Percentiles rank a stretch among this genome's conserved stretches.
Evolutionary conservation across 1,140 invertebrate genomes (phyloP).

Genomic region (Eriosoma lanigerum): DNA sequence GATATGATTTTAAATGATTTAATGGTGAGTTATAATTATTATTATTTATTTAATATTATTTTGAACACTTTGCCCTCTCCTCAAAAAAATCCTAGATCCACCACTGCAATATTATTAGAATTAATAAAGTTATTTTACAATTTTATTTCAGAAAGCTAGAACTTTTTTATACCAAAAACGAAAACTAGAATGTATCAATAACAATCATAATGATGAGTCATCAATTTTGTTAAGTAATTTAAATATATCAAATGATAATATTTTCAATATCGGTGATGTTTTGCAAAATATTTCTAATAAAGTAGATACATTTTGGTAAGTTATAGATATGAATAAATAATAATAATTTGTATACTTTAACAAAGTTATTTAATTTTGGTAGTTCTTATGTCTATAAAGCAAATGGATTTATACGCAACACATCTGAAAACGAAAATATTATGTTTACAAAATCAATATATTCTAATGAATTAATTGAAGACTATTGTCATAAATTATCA

Average conservation of each 20-base stretch:
- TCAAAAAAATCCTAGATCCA: too few species aligned
- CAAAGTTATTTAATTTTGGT: not conserved
- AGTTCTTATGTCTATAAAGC: conserved; percentile 11
- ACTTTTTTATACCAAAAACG: conserved; percentile 16
- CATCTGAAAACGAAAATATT: not conserved
- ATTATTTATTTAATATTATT: not conserved
- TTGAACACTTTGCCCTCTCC: too few species aligned
- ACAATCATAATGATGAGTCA: not conserved
- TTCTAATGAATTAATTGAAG: not conserved
- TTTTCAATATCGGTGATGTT: not conserved
- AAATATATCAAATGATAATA: conserved; percentile 1
- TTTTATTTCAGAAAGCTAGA: conserved; percentile 14
- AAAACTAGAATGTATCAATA: not conserved
- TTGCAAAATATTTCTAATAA: not conserved
- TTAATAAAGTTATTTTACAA: not conserved
- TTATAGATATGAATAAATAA: not conserved
- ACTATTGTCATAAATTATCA: conserved; percentile 23
- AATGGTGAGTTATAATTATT: conserved; percentile 13
- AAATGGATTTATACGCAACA: not conserved
- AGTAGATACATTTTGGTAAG: conserved; percentile 40
- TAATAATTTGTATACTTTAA: not conserved
- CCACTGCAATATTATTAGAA: not conserved
- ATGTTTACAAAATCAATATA: not conserved
- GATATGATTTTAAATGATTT: conserved; percentile 34
- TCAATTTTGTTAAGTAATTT: not conserved